Evolutionary conservation across 2,797 vertebrate species (phyloP).

Genomic region (Neoniphon sammara): DNA sequence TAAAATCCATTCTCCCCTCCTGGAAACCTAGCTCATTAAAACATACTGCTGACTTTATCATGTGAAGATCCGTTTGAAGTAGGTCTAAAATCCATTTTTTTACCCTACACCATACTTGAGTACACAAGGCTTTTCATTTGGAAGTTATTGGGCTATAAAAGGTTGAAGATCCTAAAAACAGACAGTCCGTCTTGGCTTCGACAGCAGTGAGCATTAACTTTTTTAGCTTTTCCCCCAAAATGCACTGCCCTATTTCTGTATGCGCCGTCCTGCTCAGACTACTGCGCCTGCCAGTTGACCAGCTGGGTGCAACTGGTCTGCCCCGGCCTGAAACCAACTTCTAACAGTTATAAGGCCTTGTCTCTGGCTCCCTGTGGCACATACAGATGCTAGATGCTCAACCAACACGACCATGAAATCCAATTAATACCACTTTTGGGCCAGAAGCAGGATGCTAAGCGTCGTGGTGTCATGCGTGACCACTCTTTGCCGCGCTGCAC

Average conservation of each 20-base stretch:
- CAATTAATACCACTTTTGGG: constrained; percentile 53
- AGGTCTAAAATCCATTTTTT: constrained; percentile 6
- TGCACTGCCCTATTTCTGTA: background rate
- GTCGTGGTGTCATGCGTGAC: constrained; percentile 26
- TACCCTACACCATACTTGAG: background rate
- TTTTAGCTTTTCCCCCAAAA: background rate
- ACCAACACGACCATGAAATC: constrained; percentile 55
- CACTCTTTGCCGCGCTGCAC: constrained; percentile 36
- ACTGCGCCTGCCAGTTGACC: constrained; percentile 3
- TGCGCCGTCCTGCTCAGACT: constrained; percentile 4
- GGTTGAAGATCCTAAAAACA: constrained; percentile 8
- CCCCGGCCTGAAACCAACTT: constrained; percentile 10
- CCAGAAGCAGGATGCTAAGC: constrained; percentile 31
- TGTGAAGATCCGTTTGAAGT: too few species aligned
- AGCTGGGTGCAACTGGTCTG: constrained; percentile 34
- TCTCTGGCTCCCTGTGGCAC: background rate
- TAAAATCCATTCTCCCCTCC: background rate
- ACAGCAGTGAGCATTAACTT: background rate
- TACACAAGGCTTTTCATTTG: background rate
- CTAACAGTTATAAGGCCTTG: constrained; percentile 11
- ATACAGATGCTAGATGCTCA: constrained; percentile 10
- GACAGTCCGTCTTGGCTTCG: background rate
- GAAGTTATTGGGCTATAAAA: background rate
- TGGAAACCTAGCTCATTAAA: background rate
- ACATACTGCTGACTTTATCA: background rate